Conservation (phyloP, 2,797 vertebrate species). For the Potorous gilbertii region DNA sequence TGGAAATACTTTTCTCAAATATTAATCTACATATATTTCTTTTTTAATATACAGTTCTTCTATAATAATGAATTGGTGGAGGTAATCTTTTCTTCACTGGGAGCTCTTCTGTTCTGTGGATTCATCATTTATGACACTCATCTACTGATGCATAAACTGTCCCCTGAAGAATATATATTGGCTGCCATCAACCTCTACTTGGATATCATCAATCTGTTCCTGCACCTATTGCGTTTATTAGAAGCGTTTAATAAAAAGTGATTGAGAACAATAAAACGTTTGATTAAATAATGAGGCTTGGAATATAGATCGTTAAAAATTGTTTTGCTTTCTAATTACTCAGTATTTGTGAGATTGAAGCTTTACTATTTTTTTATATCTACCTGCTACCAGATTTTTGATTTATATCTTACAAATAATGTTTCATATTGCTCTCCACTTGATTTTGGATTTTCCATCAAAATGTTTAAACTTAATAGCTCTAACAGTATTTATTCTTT, state of each 20-base stretch:
- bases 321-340: conserved; percentile 59
- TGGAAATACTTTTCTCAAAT: conserved; percentile 33
- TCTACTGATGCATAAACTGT: conserved; percentile 94
- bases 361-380: conserved; percentile 57
- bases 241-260: conserved; percentile 94
- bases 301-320: conserved; percentile 37
- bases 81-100: conserved; percentile 87
- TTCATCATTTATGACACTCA: conserved; percentile 97
- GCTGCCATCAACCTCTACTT: conserved; percentile 96
- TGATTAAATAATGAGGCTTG: conserved; percentile 52
- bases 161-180: conserved; percentile 95
- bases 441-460: not conserved
- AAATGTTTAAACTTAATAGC: not conserved
- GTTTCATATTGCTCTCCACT: not conserved
- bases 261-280: conserved; percentile 49
- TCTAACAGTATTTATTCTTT: not conserved
- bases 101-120: conserved; percentile 96
- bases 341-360: conserved; percentile 58
- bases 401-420: conserved; percentile 30
- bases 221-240: conserved; percentile 91
- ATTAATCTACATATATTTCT: not conserved
- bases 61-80: conserved; percentile 90
- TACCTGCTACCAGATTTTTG: conserved; percentile 57
- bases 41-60: conserved; percentile 88
- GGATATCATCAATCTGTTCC: conserved; percentile 96